These are phyloP conservation scores for Idaea biselata DNA, from an alignment of 2,888 invertebrate genomes.

Conservation along the genomic window DNA sequence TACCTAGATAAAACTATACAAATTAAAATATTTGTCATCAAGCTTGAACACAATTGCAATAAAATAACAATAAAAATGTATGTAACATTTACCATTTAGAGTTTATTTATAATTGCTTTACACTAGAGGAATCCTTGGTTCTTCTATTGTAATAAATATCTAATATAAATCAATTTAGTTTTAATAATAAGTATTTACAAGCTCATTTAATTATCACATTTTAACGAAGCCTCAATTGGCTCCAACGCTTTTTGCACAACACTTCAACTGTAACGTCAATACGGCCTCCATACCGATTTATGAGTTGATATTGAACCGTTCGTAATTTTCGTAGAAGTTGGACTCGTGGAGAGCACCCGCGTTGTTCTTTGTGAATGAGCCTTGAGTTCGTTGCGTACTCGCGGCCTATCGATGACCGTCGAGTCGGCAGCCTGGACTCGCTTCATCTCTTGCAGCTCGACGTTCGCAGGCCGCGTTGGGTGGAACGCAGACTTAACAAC, in stretches of 20 bases:
- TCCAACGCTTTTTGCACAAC: constrained; percentile 36
- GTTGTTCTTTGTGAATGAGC: constrained; percentile 80
- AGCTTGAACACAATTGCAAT: constrained; percentile 72
- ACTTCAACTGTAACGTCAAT: constrained; percentile 72
- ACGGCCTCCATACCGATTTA: constrained; percentile 88
- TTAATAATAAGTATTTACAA: constrained; percentile 72
- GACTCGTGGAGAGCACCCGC: constrained; percentile 64
- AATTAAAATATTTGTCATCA: constrained; percentile 42
- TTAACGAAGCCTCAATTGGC: constrained; percentile 52
- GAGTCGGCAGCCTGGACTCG: constrained; percentile 82
- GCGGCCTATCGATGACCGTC: constrained; percentile 76
- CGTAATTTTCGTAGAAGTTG: constrained; percentile 81
- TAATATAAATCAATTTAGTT: constrained; percentile 56
- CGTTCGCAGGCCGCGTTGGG: constrained; percentile 82
- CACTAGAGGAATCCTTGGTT: constrained; percentile 36
- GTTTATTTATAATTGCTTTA: constrained; percentile 20
- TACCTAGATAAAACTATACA: constrained; percentile 21
- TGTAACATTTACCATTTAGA: constrained; percentile 44
- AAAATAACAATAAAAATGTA: constrained; percentile 57
- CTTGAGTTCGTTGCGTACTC: constrained; percentile 79
- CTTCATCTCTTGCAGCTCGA: constrained; percentile 78
- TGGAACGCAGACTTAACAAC: constrained; percentile 89
- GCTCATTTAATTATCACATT: constrained; percentile 79
- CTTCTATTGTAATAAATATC: constrained; percentile 60
- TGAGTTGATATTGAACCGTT: constrained; percentile 77